Evolutionary conservation across 2,797 vertebrate genomes (phyloP).

Genomic region (Syngnathus acus): DNA sequence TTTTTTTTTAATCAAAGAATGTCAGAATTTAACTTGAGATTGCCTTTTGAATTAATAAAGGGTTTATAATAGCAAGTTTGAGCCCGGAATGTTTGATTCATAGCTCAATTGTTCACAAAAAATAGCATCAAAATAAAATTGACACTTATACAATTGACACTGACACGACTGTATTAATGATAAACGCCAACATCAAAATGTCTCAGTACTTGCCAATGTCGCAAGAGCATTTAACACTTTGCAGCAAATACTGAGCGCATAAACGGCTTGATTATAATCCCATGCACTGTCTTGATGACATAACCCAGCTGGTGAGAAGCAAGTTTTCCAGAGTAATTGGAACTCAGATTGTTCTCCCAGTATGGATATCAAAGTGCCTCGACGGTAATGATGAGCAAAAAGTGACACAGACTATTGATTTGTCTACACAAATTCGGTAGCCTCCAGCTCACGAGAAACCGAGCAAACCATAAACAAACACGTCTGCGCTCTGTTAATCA

Average conservation of each 20-base stretch:
- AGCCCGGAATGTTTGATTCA: too few relatives aligned
- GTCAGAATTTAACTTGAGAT: too few relatives aligned
- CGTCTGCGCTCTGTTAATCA: background rate
- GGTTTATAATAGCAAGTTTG: too few relatives aligned
- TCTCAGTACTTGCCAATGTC: background rate
- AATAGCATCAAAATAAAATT: too few relatives aligned
- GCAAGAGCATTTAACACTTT: background rate
- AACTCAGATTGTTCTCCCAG: background rate
- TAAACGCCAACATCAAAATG: background rate
- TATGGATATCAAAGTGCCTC: background rate
- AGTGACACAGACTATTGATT: background rate
- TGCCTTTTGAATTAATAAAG: too few relatives aligned
- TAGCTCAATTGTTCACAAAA: too few relatives aligned
- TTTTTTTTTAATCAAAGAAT: too few relatives aligned
- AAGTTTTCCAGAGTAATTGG: slow-evolving; percentile 1
- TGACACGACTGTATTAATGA: too few relatives aligned
- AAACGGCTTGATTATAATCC: background rate
- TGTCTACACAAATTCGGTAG: background rate
- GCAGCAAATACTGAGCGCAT: background rate
- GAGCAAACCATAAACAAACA: background rate
- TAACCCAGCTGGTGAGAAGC: background rate
- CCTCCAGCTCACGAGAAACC: slow-evolving; percentile 1
- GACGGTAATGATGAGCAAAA: background rate
- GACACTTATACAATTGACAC: too few relatives aligned
- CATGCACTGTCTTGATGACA: background rate